Evolutionary conservation across 2,797 vertebrate species (phyloP).

Genomic region (Amniataba percoides): DNA sequence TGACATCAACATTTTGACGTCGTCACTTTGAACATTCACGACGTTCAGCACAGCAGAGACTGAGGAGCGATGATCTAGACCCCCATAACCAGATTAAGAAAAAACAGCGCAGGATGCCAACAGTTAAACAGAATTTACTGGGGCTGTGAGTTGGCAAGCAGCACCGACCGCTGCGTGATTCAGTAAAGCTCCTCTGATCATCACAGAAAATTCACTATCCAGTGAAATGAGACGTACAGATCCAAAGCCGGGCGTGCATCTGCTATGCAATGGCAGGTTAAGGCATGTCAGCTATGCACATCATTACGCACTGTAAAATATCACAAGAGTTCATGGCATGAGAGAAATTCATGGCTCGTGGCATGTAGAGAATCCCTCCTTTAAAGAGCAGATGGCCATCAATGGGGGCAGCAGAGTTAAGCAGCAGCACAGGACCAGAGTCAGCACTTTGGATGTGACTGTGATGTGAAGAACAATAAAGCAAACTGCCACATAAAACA

Average conservation of each 20-base stretch:
- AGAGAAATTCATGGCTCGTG: background rate
- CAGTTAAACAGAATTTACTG: background rate
- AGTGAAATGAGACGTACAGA: conserved; percentile 2
- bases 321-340: conserved; percentile 1
- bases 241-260: background rate
- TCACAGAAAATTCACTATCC: background rate
- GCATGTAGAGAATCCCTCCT: background rate
- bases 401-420: background rate
- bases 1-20: conserved; percentile 3
- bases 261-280: background rate
- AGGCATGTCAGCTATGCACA: background rate
- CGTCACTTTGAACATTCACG: background rate
- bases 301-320: conserved; percentile 5
- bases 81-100: background rate
- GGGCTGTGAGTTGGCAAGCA: background rate
- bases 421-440: conserved; percentile 9
- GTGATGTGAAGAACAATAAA: conserved; percentile 24
- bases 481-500: conserved; percentile 20
- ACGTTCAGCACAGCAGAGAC: conserved; percentile 6
- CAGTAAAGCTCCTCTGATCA: conserved; percentile 1
- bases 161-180: background rate
- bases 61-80: conserved; percentile 6
- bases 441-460: conserved; percentile 12
- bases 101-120: background rate
- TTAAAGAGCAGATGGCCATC: conserved; percentile 14